Evolutionary conservation across 2,888 invertebrate genomes (phyloP).

Genomic region (Lucinisca nassula): DNA sequence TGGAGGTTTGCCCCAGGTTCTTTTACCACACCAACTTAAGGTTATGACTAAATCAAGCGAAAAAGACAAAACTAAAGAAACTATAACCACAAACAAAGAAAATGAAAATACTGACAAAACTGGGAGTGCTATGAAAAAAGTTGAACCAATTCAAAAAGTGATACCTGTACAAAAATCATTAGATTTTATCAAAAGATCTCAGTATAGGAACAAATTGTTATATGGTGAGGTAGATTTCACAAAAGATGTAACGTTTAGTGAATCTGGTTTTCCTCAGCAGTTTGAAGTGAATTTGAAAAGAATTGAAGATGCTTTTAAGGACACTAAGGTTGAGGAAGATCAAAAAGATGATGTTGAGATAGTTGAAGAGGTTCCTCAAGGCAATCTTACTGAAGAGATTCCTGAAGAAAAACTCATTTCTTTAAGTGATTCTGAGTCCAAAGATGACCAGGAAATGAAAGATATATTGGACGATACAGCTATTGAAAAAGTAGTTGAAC

Average conservation of each 20-base stretch:
- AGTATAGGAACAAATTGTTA: slow-evolving; percentile 52
- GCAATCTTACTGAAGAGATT: neutral
- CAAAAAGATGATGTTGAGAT: slow-evolving; percentile 2
- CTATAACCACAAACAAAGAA: neutral
- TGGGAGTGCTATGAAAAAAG: neutral
- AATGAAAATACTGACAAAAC: neutral
- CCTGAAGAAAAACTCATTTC: neutral
- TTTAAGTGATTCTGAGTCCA: neutral
- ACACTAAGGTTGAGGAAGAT: slow-evolving; percentile 31
- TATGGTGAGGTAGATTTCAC: slow-evolving; percentile 67
- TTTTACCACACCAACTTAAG: neutral
- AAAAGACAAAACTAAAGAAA: neutral
- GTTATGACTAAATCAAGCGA: neutral
- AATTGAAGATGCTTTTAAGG: slow-evolving; percentile 64
- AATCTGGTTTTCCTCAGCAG: slow-evolving; percentile 60
- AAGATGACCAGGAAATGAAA: neutral
- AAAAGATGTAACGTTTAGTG: slow-evolving; percentile 61
- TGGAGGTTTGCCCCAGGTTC: slow-evolving; percentile 2
- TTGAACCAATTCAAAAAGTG: slow-evolving; percentile 45
- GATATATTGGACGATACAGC: no score
- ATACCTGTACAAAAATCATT: slow-evolving; percentile 46
- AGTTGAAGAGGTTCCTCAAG: slow-evolving; percentile 9
- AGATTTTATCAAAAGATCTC: slow-evolving; percentile 53
- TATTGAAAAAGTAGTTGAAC: neutral
- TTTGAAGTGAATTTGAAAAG: slow-evolving; percentile 62